Base-by-base conservation (phyloP, 2,113 vertebrate genomes). In the Peromyscus polionotus region DNA sequence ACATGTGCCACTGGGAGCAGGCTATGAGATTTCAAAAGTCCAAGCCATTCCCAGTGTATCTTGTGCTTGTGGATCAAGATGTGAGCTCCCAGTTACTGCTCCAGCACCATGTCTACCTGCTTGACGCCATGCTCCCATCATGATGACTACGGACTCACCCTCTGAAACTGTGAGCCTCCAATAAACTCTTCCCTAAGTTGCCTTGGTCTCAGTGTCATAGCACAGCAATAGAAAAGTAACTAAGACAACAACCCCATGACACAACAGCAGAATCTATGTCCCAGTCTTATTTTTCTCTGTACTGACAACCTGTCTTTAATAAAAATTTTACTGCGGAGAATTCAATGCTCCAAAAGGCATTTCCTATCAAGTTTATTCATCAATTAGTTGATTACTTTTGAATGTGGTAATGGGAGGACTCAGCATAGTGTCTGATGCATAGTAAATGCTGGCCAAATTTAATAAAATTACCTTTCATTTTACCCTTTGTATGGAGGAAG, bases 391-490 rank as follows among this genome's bases (percentile, higher is more conserved):
- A 77, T 84, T 88, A 67, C 28, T 86, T 84, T 88, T 88, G 67
- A 39, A 17, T 28, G 19, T 70, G 5, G 0, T 3, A 17, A 57
- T 20, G 36, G 7, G 42, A 36, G 28, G 20, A 31, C 26, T 73
- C 59, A 28, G 14, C 45, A 81, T 24, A 63, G 68, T 24, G 57
- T 4, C 54, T 75, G 28, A 31, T 81, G 2, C 11, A 90, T 42
- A 92, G 75, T 59, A n/a, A 59, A 90, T 51, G 59, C 16, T 67
- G 61, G n/a, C 4, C 51, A 81, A 80, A 81, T 22, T 77, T 83
- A 59, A 73, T 84, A 95, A 83, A 90, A 72, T 76, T 59, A 67
- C 28, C 28, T 13, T 84, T 93, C 39, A 45, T 20, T 86, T 95
- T 88, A 92, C 42, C n/a, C 5, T 87, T 72, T 77, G 65, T 73